phyloP scores from a whole-genome alignment of 1,140 invertebrate genomes.

The Brachionus asplanchnoidis region DNA sequence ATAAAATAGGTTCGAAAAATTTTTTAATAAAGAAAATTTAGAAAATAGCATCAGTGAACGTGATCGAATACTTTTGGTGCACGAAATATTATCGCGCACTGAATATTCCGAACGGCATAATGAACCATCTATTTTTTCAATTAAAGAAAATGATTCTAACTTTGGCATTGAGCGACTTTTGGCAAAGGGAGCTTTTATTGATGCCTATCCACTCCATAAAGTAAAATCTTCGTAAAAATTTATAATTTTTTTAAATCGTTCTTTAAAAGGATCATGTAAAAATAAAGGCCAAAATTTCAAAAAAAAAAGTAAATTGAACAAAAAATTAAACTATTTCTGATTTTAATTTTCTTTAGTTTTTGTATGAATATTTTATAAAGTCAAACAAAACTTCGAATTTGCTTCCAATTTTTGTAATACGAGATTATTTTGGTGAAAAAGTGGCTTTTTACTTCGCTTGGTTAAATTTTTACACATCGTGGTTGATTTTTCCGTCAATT shows the following conservation, averaged over 20 bases:
- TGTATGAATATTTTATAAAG: constrained; percentile 65
- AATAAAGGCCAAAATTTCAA: background rate
- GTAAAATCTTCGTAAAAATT: background rate
- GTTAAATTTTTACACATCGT: constrained; percentile 86
- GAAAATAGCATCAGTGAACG: background rate
- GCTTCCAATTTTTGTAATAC: constrained; percentile 81
- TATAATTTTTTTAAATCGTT: background rate
- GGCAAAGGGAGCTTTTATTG: background rate
- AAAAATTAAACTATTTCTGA: too few species aligned
- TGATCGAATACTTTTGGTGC: background rate
- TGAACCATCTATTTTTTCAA: background rate
- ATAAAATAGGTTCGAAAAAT: constrained; percentile 15
- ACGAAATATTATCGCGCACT: constrained; percentile 2
- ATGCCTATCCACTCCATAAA: constrained; percentile 35
- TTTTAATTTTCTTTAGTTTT: constrained; percentile 46
- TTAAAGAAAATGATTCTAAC: background rate
- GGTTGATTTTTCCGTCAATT: constrained; percentile 67
- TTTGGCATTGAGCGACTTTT: constrained; percentile 39
- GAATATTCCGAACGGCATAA: background rate
- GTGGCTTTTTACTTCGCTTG: constrained; percentile 94
- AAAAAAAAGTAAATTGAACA: background rate
- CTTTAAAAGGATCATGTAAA: background rate
- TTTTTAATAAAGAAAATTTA: constrained; percentile 16
- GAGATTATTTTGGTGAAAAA: constrained; percentile 70
- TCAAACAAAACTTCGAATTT: constrained; percentile 66